Base-by-base conservation (phyloP, 2,797 vertebrate species). In the Miichthys miiuy region DNA sequence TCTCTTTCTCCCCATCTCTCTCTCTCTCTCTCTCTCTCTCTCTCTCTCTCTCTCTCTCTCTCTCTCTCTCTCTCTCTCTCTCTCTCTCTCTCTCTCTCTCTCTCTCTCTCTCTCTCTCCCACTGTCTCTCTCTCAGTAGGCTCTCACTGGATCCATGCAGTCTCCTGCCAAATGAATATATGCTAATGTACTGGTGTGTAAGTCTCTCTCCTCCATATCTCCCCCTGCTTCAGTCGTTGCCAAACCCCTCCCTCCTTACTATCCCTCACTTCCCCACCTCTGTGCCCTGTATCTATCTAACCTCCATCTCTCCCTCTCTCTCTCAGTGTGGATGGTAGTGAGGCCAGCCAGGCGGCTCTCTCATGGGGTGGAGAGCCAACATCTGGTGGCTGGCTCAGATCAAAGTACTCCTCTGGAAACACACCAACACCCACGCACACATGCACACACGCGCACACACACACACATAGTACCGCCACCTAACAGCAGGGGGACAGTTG, bases 321-420 rank as follows among this genome's bases (percentile, higher is more conserved):
- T 66, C 86, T 78, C 79, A 46, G 54, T 65, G 82, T 73, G 80
- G 82, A 90, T 77, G 82, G 52, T 68, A 68, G 80, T 16, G 48
- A 89, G 89, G 87, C 88, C 89, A 91, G 89, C 88, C 91, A 91
- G 85, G 80, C 88, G 16, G 80, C 82, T 81, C 91, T 87, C 93
- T 91, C 83, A 23, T 82, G 80, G 89, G 91, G 82, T 87, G 79
- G 83, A 88, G 89, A 89, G 88, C 79, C 83, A 93, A 92, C 93
- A 93, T 93, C 92, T 93, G 93, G 90, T 91, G 81, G 85, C 87
- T 87, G 91, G 88, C 89, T 90, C 83, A 78, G 85, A 94, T 94
- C 94, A 94, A 94, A 94, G 91, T 82, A 68, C 77, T 92, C 75
- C 78, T 89, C 89, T 93, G 92, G 93, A 94, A 89, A 78, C 67